phyloP scores from a whole-genome alignment of 2,797 vertebrate genomes.

The Meriones psammophilus region DNA sequence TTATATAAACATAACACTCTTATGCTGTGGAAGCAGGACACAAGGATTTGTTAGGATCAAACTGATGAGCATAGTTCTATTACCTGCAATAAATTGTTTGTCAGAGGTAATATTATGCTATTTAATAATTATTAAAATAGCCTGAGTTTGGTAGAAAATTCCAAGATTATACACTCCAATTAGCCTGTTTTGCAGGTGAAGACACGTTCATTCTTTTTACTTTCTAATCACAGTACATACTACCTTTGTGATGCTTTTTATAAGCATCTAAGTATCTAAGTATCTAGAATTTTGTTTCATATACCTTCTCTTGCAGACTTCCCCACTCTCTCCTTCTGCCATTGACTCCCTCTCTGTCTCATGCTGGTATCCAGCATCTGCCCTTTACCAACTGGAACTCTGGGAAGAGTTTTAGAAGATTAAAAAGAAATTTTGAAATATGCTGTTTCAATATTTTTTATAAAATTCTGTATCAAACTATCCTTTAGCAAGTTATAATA shows the following conservation, averaged over 20 bases:
- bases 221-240: background rate
- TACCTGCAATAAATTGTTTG: background rate
- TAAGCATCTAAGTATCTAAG: background rate
- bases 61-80: background rate
- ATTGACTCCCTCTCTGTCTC: background rate
- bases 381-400: background rate
- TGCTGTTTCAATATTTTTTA: conserved; percentile 15
- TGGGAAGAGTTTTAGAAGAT: background rate
- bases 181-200: background rate
- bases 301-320: background rate
- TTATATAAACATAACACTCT: background rate
- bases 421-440: background rate
- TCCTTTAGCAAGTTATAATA: background rate
- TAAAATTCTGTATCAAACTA: background rate
- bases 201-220: background rate
- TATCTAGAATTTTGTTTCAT: background rate
- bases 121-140: conserved; percentile 55
- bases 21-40: background rate
- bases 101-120: conserved; percentile 22
- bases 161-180: background rate
- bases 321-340: rapidly evolving
- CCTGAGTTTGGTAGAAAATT: conserved; percentile 27
- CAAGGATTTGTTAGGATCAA: background rate
- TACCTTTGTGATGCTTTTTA: background rate
- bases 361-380: background rate